Evolutionary conservation across 2,797 vertebrate species (phyloP).

Genomic region (Acanthornis magna): DNA sequence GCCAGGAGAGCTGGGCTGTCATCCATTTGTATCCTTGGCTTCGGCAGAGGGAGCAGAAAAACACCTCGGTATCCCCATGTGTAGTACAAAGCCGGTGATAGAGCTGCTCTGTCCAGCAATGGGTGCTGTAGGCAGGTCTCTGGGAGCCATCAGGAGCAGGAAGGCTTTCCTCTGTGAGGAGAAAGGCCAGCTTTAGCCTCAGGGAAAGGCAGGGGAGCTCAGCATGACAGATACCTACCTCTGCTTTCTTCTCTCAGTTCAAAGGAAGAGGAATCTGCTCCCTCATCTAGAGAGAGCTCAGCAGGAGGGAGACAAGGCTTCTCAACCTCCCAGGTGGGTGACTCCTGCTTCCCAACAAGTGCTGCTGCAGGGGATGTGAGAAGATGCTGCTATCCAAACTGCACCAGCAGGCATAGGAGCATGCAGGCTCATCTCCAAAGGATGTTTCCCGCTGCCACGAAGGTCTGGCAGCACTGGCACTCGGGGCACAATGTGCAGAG

Average conservation of each 20-base stretch:
- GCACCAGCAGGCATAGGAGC: no score
- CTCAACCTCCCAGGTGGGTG: constrained; percentile 65
- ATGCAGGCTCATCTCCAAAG: rapidly evolving
- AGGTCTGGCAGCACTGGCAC: no score
- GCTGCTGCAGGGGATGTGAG: neutral
- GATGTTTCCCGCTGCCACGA: no score
- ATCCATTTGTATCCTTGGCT: neutral
- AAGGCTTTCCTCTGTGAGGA: neutral
- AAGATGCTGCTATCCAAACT: neutral
- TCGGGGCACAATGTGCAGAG: no score
- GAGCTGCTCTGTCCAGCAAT: neutral
- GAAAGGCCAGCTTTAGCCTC: neutral
- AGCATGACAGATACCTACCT: neutral
- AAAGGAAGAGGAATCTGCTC: constrained; percentile 6
- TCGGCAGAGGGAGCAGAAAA: neutral
- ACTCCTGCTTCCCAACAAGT: neutral
- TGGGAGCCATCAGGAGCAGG: neutral
- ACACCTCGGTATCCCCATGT: rapidly evolving
- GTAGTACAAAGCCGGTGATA: neutral
- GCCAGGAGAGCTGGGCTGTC: neutral
- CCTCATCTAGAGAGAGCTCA: constrained; percentile 25
- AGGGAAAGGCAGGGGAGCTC: neutral
- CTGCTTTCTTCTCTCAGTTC: constrained; percentile 43
- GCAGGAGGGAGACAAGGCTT: constrained; percentile 57
- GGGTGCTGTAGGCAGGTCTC: neutral